A percentile compares a stretch with the other conserved stretches of the same genome.
Evolutionary conservation across 1,140 invertebrate species (phyloP).

Genomic region (Achroia grisella): DNA sequence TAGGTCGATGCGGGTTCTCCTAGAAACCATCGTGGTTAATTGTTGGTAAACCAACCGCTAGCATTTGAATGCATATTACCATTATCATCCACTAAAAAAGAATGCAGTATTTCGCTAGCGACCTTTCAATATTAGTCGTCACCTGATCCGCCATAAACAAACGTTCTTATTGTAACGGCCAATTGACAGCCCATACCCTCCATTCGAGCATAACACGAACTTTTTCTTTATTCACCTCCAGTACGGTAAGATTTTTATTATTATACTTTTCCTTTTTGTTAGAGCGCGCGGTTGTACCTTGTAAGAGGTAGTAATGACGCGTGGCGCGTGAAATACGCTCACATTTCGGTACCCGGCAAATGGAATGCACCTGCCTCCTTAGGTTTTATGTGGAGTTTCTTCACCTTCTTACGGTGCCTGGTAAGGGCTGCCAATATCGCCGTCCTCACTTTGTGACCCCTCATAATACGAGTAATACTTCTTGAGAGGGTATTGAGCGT

Average conservation of each 20-base stretch:
- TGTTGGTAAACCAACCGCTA: too few relatives aligned
- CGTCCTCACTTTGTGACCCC: slow-evolving; percentile 67
- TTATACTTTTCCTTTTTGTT: slow-evolving; percentile 53
- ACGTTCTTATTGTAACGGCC: neutral
- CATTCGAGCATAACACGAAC: slow-evolving; percentile 23
- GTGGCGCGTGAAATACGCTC: slow-evolving; percentile 62
- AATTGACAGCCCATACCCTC: neutral
- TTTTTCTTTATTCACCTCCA: slow-evolving; percentile 33
- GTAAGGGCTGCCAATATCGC: slow-evolving; percentile 64
- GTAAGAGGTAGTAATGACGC: slow-evolving; percentile 56
- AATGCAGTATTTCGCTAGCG: too few relatives aligned
- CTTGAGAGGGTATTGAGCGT: slow-evolving; percentile 63
- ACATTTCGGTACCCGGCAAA: slow-evolving; percentile 61
- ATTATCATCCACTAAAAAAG: too few relatives aligned
- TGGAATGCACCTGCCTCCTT: slow-evolving; percentile 69
- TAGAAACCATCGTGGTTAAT: too few relatives aligned
- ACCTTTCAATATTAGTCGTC: too few relatives aligned
- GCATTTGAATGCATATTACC: too few relatives aligned
- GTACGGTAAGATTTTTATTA: slow-evolving; percentile 59
- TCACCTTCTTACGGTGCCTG: slow-evolving; percentile 56
- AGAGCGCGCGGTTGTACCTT: slow-evolving; percentile 31
- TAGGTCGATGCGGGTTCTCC: too few relatives aligned
- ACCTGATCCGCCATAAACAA: too few relatives aligned
- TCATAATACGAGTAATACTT: slow-evolving; percentile 68
- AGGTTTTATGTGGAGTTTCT: slow-evolving; percentile 67